phyloP scores from a whole-genome alignment of 2,797 vertebrate genomes.

The Rhabdophis nuchalis region DNA sequence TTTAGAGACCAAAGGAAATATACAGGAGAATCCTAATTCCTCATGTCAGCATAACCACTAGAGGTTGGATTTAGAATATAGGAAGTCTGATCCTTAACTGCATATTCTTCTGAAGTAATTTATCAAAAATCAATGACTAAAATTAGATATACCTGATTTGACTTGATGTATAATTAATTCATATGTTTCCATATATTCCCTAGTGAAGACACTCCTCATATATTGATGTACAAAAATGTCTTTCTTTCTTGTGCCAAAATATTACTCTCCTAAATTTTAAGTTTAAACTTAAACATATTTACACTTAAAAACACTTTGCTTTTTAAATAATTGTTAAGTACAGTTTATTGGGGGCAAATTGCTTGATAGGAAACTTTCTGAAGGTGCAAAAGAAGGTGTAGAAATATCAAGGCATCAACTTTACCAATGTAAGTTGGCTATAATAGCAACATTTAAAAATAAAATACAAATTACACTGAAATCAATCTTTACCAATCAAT shows the following conservation, averaged over 20 bases:
- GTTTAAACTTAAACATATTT: neutral
- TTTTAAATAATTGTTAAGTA: neutral
- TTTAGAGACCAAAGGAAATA: neutral
- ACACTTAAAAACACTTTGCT: neutral
- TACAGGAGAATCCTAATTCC: neutral
- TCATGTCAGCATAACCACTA: neutral
- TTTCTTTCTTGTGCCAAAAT: neutral
- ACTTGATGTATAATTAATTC: neutral
- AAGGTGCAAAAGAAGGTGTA: neutral
- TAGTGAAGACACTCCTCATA: neutral
- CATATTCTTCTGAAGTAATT: neutral
- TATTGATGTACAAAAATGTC: neutral
- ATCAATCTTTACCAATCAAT: neutral
- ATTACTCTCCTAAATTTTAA: neutral
- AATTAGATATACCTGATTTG: neutral
- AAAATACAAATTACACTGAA: neutral
- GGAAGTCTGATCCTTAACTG: neutral
- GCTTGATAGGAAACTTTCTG: neutral
- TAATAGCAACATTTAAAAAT: neutral
- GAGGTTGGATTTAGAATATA: neutral
- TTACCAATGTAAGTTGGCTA: neutral
- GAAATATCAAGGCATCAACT: neutral
- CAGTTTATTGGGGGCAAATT: neutral
- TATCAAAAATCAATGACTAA: constrained; percentile 5
- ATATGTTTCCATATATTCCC: neutral